phyloP scores from a whole-genome alignment of 1,140 invertebrate species.

The Babylonia areolata region DNA sequence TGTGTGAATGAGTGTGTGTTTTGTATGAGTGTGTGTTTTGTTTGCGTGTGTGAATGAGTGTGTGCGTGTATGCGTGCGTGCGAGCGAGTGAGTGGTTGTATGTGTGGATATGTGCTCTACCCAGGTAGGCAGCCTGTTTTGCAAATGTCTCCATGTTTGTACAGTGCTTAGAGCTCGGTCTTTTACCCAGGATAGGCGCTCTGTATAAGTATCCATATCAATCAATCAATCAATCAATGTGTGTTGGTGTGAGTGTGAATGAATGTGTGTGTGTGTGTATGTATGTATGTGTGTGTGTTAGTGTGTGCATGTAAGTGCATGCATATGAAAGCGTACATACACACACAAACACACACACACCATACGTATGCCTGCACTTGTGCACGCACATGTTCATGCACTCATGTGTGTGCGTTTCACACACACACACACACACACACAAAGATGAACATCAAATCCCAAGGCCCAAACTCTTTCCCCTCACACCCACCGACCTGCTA shows the following conservation, averaged over 20 bases:
- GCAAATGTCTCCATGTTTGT: not conserved
- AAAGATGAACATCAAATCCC: not conserved
- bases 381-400: too few species aligned
- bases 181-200: too few species aligned
- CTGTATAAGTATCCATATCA: too few species aligned
- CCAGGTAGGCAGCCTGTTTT: too few species aligned
- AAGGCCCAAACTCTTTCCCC: too few species aligned
- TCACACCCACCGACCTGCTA: too few species aligned
- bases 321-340: not conserved
- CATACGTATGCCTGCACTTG: too few species aligned
- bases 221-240: too few species aligned
- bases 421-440: not conserved
- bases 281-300: not conserved
- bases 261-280: conserved; percentile 15
- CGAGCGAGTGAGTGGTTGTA: not conserved
- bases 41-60: too few species aligned
- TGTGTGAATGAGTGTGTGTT: too few species aligned
- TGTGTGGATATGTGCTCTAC: not conserved
- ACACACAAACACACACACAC: not conserved
- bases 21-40: too few species aligned
- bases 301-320: conserved; percentile 9
- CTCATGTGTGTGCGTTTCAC: not conserved
- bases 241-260: not conserved
- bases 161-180: too few species aligned
- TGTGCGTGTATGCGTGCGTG: conserved; percentile 12